A percentile compares a stretch with the other conserved stretches of the same genome.
Evolutionary conservation across 2,888 invertebrate species (phyloP).

Genomic region (Mythimna lalbum): DNA sequence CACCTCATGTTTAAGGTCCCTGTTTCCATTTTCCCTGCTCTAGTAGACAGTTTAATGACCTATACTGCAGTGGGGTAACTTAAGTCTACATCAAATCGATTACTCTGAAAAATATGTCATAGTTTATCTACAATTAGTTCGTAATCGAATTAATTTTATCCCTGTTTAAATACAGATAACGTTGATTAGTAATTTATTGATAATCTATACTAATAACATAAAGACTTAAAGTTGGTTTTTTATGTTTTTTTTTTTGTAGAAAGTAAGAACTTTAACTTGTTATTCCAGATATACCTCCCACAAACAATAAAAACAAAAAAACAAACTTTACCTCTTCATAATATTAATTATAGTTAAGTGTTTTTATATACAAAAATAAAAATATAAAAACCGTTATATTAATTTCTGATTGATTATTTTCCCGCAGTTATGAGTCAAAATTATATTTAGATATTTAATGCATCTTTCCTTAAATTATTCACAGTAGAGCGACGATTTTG

Average conservation of each 20-base stretch:
- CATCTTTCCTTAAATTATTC: conserved; percentile 7
- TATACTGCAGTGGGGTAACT: neutral
- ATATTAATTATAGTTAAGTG: no score
- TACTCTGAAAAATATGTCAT: neutral
- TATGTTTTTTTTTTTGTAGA: no score
- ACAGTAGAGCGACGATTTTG: neutral
- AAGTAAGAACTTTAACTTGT: no score
- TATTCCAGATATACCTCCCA: no score
- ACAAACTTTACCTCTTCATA: no score
- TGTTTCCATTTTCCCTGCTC: conserved; percentile 8
- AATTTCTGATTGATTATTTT: neutral
- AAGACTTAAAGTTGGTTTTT: no score
- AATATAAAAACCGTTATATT: no score
- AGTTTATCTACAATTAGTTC: no score
- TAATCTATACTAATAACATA: neutral
- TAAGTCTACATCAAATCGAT: conserved; percentile 5
- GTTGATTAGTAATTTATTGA: neutral
- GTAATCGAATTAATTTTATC: conserved; percentile 1
- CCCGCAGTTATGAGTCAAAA: neutral
- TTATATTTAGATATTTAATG: conserved; percentile 7
- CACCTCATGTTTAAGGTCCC: no score
- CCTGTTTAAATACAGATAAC: neutral
- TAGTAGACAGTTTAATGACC: conserved; percentile 32
- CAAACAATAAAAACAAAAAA: no score
- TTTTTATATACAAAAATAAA: no score